Conservation (phyloP, 2,113 vertebrate genomes). For the Chaetodon auriga region DNA sequence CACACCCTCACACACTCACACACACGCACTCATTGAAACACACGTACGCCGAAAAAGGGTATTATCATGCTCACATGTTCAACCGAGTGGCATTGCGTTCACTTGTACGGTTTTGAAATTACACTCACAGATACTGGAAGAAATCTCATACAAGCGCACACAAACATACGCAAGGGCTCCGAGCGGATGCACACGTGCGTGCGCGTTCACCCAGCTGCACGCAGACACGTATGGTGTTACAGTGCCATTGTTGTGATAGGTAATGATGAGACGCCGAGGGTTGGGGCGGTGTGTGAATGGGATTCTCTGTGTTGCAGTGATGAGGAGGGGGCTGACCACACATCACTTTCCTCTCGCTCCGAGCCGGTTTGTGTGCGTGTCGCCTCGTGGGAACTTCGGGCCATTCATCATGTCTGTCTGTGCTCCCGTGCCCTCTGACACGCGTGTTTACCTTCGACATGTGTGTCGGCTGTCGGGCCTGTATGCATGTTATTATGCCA, state of each 20-base stretch:
- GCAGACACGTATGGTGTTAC: constrained; percentile 48
- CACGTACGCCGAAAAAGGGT: not conserved
- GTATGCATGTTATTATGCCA: constrained; percentile 79
- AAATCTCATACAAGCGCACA: not conserved
- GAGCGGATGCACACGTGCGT: not conserved
- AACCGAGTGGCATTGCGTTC: not conserved
- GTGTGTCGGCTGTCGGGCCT: constrained; percentile 71
- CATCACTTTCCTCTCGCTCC: constrained; percentile 72
- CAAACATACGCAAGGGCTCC: not conserved
- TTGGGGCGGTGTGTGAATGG: constrained; percentile 66
- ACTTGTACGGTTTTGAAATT: not conserved
- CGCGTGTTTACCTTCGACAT: constrained; percentile 81
- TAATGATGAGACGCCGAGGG: constrained; percentile 71
- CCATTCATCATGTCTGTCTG: constrained; percentile 85
- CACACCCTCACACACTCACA: not conserved
- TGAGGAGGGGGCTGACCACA: constrained; percentile 75
- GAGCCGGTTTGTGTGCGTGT: constrained; percentile 67
- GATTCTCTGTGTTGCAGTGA: constrained; percentile 75
- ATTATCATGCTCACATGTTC: not conserved
- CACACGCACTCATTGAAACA: not conserved
- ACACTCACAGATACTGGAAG: not conserved
- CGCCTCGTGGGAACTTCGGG: constrained; percentile 76
- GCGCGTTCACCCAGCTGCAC: not conserved
- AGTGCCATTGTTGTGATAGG: constrained; percentile 75
- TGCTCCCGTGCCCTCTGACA: constrained; percentile 81